Evolutionary conservation across 2,797 vertebrate species (phyloP), one percentile per base, ranked within the genome.

Genomic region (Menidia menidia): DNA sequence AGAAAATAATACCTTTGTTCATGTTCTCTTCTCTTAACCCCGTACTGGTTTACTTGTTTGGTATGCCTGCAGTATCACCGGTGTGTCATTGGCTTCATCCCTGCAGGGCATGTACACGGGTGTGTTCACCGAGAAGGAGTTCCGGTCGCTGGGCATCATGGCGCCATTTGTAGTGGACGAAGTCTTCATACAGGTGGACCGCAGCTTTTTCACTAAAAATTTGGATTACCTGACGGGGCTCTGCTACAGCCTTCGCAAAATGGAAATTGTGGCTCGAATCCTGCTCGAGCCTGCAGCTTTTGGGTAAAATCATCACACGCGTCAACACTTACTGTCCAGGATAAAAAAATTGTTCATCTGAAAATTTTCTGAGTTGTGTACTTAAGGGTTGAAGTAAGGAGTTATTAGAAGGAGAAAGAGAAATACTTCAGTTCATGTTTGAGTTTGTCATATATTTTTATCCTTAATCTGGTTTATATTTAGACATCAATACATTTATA

Each of bases 151-250:
- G 73, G 93, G 88, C 25, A 66, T 93, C 18, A 94, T 94, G 93
- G 92, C 93, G 0, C 81, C 94, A 0, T 94, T 92, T 73, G 93
- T 95, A 77, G 54, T 14, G 15, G 94, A 94, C 60, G 88, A 94
- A 76, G 83, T 95, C 67, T 93, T 95, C 18, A 4, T 79, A 19
- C 82, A 91, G n/a, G 64, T 95, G 64, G 92, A 94, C 54, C 88
- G 93, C 39, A 76, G 16, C 63, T 94, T 94, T 78, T 92, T 95
- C 50, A 65, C 74, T 4, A 64, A 91, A 32, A 90, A 78, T 58
- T 67, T 95, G 59, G 82, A 91, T 67, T 87, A 77, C 48, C 79
- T 95, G 1, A 73, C 30, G 52, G 75, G 68, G 9, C 87, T 94
- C 62, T 95, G 95, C 84, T 95, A 94, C 83, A 84, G 70, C 60